Conservation (phyloP, 1,140 invertebrate species). For the Panulirus ornatus region DNA sequence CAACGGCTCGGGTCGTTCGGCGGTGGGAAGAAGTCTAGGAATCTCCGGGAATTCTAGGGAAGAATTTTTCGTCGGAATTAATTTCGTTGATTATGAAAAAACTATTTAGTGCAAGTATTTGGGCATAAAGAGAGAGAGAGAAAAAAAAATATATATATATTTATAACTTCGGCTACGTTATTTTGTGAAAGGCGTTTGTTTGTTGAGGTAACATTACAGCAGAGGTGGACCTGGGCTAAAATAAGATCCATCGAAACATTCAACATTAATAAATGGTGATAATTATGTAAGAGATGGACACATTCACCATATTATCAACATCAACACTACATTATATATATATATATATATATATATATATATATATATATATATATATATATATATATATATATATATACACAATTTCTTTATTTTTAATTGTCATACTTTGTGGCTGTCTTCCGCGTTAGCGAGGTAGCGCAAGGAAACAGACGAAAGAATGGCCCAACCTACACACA, state of each 20-base stretch:
- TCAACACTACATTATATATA: not conserved
- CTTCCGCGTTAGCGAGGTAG: too few species aligned
- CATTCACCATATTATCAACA: constrained; percentile 21
- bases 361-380: constrained; percentile 4
- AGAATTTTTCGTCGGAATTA: constrained; percentile 68
- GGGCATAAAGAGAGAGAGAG: constrained; percentile 62
- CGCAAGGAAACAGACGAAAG: not conserved
- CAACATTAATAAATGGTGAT: not conserved
- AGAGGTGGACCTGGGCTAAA: too few species aligned
- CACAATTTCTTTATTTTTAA: not conserved
- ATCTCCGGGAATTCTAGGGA: constrained; percentile 1
- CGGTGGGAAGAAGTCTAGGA: too few species aligned
- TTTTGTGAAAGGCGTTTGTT: not conserved
- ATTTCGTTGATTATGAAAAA: constrained; percentile 72
- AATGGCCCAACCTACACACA: not conserved
- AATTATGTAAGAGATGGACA: not conserved
- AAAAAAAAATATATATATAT: too few species aligned
- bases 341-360: constrained; percentile 11
- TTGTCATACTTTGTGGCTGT: too few species aligned
- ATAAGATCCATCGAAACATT: too few species aligned
- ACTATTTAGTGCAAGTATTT: constrained; percentile 70
- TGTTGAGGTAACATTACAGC: not conserved
- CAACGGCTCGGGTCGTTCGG: too few species aligned
- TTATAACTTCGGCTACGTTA: not conserved
- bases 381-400: constrained; percentile 12